Evolutionary conservation across 1,140 invertebrate genomes (phyloP).

Genomic region (Eufriesea mexicana): DNA sequence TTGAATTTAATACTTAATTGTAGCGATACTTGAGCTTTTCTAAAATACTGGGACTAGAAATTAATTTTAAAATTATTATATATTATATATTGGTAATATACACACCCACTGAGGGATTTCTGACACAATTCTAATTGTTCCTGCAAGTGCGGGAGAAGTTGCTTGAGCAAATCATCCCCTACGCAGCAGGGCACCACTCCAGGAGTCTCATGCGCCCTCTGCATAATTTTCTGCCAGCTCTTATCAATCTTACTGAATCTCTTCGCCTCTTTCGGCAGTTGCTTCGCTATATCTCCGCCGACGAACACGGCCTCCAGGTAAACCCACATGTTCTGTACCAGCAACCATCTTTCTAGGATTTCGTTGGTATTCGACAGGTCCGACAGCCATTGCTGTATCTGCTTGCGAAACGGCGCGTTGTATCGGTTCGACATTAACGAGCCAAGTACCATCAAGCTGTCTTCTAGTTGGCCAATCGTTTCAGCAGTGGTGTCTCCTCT

Average conservation of each 20-base stretch:
- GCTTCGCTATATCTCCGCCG: slow-evolving; percentile 98
- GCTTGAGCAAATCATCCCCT: slow-evolving; percentile 95
- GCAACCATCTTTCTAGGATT: slow-evolving; percentile 96
- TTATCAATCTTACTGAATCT: slow-evolving; percentile 98
- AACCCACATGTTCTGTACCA: slow-evolving; percentile 99
- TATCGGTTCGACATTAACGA: slow-evolving; percentile 97
- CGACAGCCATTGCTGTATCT: slow-evolving; percentile 97
- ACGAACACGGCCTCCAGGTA: slow-evolving; percentile 99
- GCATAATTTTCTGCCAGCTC: slow-evolving; percentile 99
- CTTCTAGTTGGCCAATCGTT: slow-evolving; percentile 96
- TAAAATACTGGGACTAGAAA: too few relatives aligned
- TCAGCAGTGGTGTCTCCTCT: slow-evolving; percentile 97
- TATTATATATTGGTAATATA: not conserved
- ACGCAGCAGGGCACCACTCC: slow-evolving; percentile 98
- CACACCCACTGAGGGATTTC: slow-evolving; percentile 95
- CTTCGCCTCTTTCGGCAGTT: slow-evolving; percentile 96
- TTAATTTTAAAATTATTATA: too few relatives aligned
- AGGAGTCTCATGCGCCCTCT: slow-evolving; percentile 95
- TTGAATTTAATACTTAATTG: too few relatives aligned
- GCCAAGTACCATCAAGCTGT: slow-evolving; percentile 97
- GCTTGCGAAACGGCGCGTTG: slow-evolving; percentile 97
- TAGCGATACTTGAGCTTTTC: too few relatives aligned
- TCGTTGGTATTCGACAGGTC: slow-evolving; percentile 98
- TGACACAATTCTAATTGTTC: slow-evolving; percentile 98
- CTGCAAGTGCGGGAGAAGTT: slow-evolving; percentile 96